Evolutionary conservation across 2,797 vertebrate species (phyloP).

Genomic region (Pantherophis alleghaniensis): DNA sequence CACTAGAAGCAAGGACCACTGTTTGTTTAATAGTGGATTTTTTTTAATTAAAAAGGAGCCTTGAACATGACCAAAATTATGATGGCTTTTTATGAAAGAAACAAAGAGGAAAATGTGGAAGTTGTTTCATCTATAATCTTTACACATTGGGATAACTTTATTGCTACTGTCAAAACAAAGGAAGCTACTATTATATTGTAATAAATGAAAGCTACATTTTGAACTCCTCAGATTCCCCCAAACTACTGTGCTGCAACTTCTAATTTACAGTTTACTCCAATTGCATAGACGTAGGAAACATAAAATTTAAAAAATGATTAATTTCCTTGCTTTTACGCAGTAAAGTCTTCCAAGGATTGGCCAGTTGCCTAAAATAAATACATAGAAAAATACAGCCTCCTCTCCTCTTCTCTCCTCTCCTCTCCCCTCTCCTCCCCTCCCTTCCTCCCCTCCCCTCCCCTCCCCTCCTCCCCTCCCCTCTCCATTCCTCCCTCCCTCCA

Average conservation of each 20-base stretch:
- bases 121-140: slow-evolving; percentile 30
- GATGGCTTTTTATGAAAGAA: not conserved
- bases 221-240: slow-evolving; percentile 63
- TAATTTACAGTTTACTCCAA: slow-evolving; percentile 78
- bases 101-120: not conserved
- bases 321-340: slow-evolving; percentile 58
- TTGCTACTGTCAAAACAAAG: slow-evolving; percentile 75
- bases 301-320: slow-evolving; percentile 59
- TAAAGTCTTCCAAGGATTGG: slow-evolving; percentile 50
- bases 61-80: not conserved
- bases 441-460: not conserved
- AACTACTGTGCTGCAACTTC: slow-evolving; percentile 63
- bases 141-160: slow-evolving; percentile 71
- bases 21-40: not conserved
- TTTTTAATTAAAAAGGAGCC: not conserved
- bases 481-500: not conserved
- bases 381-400: slow-evolving; percentile 20
- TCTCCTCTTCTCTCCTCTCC: not conserved
- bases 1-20: not conserved
- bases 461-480: no score
- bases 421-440: not conserved
- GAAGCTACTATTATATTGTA: slow-evolving; percentile 75
- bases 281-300: slow-evolving; percentile 57
- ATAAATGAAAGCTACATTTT: slow-evolving; percentile 74
- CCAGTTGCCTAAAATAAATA: slow-evolving; percentile 51